Conservation (phyloP, 1,140 invertebrate species). For the Vanessa atalanta region DNA sequence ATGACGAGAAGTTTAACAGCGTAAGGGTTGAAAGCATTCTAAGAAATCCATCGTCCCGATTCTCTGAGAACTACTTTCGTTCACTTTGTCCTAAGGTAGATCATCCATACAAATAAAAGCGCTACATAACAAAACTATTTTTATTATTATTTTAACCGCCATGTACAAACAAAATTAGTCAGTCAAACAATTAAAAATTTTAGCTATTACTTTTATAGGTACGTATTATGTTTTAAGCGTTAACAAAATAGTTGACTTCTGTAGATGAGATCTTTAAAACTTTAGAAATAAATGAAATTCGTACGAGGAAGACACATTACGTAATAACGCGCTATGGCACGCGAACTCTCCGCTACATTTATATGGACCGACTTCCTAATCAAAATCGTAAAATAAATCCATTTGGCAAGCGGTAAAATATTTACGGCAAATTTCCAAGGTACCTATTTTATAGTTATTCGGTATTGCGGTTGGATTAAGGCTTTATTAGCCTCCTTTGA, state of each 20-base stretch:
- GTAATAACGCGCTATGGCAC: no score
- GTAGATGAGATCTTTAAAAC: no score
- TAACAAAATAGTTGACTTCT: not conserved
- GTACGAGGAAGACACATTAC: no score
- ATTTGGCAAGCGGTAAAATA: constrained; percentile 38
- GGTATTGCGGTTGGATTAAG: constrained; percentile 18
- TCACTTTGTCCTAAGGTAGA: constrained; percentile 8
- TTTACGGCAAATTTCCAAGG: constrained; percentile 44
- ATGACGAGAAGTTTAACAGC: constrained; percentile 45
- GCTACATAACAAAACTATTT: not conserved
- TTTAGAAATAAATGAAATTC: no score
- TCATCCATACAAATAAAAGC: not conserved
- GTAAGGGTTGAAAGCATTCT: constrained; percentile 50
- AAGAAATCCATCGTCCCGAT: constrained; percentile 39
- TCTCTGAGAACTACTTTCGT: constrained; percentile 35
- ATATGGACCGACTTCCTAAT: constrained; percentile 41
- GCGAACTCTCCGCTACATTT: not conserved
- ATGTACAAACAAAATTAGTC: no score
- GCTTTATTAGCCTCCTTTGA: constrained; percentile 14
- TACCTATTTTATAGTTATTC: constrained; percentile 32
- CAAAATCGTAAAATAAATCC: constrained; percentile 61
- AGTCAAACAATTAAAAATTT: no score
- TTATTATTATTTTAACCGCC: no score
- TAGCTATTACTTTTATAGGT: no score
- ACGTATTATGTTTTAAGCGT: no score